Conservation (phyloP, 2,888 invertebrate species). For the Melieria crassipennis region DNA sequence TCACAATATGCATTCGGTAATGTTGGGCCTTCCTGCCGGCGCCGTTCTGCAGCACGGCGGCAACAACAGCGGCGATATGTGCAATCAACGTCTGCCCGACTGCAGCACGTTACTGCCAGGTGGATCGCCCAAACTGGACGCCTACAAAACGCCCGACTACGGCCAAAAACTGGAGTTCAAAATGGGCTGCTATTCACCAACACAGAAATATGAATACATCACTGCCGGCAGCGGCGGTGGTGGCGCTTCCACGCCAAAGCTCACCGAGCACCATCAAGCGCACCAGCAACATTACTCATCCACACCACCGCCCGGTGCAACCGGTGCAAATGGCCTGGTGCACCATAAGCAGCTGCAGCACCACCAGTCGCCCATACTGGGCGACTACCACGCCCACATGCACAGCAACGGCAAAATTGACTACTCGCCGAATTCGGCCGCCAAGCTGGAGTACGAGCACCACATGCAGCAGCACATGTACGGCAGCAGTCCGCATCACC, state of each 20-base stretch:
- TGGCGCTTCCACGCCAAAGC: background rate
- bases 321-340: slow-evolving; percentile 49
- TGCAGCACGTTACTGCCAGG: slow-evolving; percentile 63
- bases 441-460: slow-evolving; percentile 56
- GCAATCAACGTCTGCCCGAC: slow-evolving; percentile 63
- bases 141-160: slow-evolving; percentile 58
- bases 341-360: slow-evolving; percentile 52
- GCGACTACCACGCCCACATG: slow-evolving; percentile 54
- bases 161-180: slow-evolving; percentile 64
- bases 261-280: slow-evolving; percentile 46
- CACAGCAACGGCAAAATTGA: slow-evolving; percentile 57
- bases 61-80: slow-evolving; percentile 51
- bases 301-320: slow-evolving; percentile 51
- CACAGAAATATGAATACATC: slow-evolving; percentile 64
- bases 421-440: slow-evolving; percentile 55
- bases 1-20: slow-evolving; percentile 73
- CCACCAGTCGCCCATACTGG: slow-evolving; percentile 50
- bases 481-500: slow-evolving; percentile 57
- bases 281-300: slow-evolving; percentile 49
- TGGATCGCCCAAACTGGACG: slow-evolving; percentile 62
- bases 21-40: slow-evolving; percentile 70
- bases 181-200: slow-evolving; percentile 65
- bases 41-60: slow-evolving; percentile 47
- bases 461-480: slow-evolving; percentile 60
- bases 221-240: slow-evolving; percentile 40